A percentile compares a stretch with the other conserved stretches of the same genome.
phyloP scores from a whole-genome alignment of 2,113 vertebrate species.

The Steatornis caripensis region DNA sequence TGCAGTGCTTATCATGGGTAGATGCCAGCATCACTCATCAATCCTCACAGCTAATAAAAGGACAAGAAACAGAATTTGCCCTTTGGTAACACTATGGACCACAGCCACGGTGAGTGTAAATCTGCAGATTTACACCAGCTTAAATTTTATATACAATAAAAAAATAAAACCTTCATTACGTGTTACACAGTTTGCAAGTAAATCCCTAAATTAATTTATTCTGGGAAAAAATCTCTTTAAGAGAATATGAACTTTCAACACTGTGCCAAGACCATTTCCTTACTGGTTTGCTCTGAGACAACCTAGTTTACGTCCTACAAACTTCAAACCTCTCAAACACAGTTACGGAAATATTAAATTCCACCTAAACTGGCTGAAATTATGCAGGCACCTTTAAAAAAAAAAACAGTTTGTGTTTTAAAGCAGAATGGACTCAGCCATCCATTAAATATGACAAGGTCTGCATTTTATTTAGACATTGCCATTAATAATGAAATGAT shows the following conservation, averaged over 20 bases:
- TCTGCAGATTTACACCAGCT: neutral
- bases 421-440: slow-evolving; percentile 73
- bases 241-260: slow-evolving; percentile 19
- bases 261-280: neutral
- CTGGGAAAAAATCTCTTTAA: neutral
- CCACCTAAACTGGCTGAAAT: slow-evolving; percentile 61
- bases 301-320: neutral
- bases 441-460: slow-evolving; percentile 82
- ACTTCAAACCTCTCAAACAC: neutral
- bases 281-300: neutral
- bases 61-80: neutral
- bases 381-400: slow-evolving; percentile 65
- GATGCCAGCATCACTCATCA: neutral
- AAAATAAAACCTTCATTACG: neutral
- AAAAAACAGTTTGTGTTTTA: slow-evolving; percentile 54
- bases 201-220: slow-evolving; percentile 3
- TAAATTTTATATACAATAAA: neutral
- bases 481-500: slow-evolving; percentile 85
- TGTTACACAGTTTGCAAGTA: neutral
- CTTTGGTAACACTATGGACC: neutral
- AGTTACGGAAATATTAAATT: slow-evolving; percentile 36
- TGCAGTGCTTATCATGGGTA: neutral
- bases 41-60: neutral
- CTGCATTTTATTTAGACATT: slow-evolving; percentile 83
- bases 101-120: neutral